Percentiles rank a stretch among this genome's conserved stretches.
phyloP scores from a whole-genome alignment of 1,140 invertebrate species.

The Eciton burchellii region DNA sequence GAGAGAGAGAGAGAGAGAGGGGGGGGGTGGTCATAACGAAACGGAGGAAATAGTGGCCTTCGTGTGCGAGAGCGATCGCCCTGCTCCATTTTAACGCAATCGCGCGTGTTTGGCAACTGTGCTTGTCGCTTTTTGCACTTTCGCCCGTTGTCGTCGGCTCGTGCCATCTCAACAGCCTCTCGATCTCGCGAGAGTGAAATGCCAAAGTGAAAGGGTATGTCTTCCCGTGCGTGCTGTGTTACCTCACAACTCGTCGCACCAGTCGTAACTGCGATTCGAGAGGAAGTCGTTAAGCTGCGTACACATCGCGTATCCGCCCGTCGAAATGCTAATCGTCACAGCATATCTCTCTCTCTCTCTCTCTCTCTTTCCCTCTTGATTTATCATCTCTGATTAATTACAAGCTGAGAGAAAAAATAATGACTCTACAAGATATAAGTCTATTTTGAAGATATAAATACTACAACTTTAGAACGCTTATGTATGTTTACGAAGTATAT shows the following conservation, averaged over 20 bases:
- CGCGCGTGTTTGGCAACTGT: conserved; percentile 5
- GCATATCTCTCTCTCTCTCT: conserved; percentile 15
- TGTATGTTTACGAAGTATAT: neutral
- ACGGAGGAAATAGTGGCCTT: neutral
- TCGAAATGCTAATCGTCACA: conserved; percentile 3
- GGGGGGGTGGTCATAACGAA: neutral
- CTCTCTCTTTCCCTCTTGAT: neutral
- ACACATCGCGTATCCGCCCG: conserved; percentile 26
- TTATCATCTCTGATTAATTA: neutral
- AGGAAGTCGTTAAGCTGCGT: conserved; percentile 33
- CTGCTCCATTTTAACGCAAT: conserved; percentile 42
- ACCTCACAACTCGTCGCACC: conserved; percentile 77
- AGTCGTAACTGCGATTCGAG: conserved; percentile 72
- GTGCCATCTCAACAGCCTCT: conserved; percentile 48
- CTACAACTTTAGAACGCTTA: neutral
- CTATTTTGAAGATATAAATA: neutral
- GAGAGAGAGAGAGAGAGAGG: too few relatives aligned
- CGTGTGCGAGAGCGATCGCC: neutral
- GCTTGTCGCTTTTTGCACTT: conserved; percentile 77
- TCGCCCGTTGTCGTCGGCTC: conserved; percentile 70
- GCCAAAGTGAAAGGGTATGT: conserved; percentile 82
- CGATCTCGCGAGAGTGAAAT: conserved; percentile 81
- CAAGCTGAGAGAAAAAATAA: neutral
- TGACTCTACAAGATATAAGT: neutral
- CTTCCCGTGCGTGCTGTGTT: conserved; percentile 79